Conservation (phyloP, 2,113 vertebrate genomes). For the Chitala chitala region DNA sequence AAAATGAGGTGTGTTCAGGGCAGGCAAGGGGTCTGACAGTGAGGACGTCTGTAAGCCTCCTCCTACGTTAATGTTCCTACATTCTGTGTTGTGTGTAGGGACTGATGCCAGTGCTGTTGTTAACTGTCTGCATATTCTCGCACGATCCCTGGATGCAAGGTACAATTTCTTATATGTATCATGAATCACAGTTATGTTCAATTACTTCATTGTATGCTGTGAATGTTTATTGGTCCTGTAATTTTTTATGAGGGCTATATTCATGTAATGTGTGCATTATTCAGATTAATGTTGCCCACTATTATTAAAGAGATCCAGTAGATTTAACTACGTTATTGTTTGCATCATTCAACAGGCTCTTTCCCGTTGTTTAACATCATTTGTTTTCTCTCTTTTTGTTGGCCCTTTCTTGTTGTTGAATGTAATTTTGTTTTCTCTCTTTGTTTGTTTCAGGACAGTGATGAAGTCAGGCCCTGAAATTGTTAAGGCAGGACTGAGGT, state of each 20-base stretch:
- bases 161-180: constrained; percentile 34
- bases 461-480: constrained; percentile 96
- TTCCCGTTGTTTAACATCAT: not conserved
- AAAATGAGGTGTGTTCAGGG: too few relatives aligned
- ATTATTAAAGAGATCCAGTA: too few relatives aligned
- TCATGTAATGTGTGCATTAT: too few relatives aligned
- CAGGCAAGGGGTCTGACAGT: too few relatives aligned
- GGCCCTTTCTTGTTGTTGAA: not conserved
- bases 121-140: constrained; percentile 89
- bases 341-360: not conserved
- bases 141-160: constrained; percentile 86
- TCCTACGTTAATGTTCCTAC: not conserved
- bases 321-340: too few relatives aligned
- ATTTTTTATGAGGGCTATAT: too few relatives aligned
- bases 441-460: constrained; percentile 67
- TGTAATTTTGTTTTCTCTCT: not conserved
- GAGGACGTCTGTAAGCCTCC: not conserved
- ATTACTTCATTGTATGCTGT: not conserved
- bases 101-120: constrained; percentile 81
- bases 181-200: not conserved
- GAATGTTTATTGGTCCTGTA: not conserved
- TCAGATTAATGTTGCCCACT: not conserved
- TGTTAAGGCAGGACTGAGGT: constrained; percentile 87
- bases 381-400: too few relatives aligned
- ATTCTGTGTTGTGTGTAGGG: constrained; percentile 55